phyloP scores from a whole-genome alignment of 2,888 invertebrate species.

The Marronus borbonicus region DNA sequence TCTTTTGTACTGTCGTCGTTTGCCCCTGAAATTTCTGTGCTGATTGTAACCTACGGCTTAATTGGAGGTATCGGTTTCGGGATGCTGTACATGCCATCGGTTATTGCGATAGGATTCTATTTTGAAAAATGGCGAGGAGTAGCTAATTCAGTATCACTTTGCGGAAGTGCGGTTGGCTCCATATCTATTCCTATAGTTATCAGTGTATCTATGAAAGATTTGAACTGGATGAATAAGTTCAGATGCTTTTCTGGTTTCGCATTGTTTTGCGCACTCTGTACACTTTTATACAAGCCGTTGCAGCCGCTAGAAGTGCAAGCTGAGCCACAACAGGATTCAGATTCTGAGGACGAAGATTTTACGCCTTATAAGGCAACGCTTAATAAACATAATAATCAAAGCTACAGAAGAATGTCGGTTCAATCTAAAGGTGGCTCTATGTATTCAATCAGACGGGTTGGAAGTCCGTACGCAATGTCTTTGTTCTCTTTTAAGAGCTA shows the following conservation, averaged over 20 bases:
- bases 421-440: constrained; percentile 1
- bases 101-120: constrained; percentile 93
- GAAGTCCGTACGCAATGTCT: constrained; percentile 13
- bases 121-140: constrained; percentile 94
- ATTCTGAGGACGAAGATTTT: background rate
- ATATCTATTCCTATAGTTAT: constrained; percentile 72
- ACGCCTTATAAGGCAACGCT: background rate
- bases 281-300: constrained; percentile 62
- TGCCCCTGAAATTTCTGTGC: constrained; percentile 69
- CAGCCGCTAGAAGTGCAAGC: constrained; percentile 57
- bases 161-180: constrained; percentile 94
- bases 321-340: constrained; percentile 40
- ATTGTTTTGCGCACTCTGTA: constrained; percentile 54
- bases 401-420: background rate
- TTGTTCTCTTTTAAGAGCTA: constrained; percentile 26
- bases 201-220: constrained; percentile 69
- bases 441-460: constrained; percentile 3
- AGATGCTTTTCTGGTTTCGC: constrained; percentile 69
- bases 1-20: constrained; percentile 72
- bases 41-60: constrained; percentile 88
- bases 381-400: constrained; percentile 23
- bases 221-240: constrained; percentile 76
- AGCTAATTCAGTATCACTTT: constrained; percentile 95
- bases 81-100: constrained; percentile 93
- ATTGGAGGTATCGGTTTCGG: constrained; percentile 92